Base-by-base conservation (phyloP, 2,888 invertebrate species). In the Cybosia mesomella region DNA sequence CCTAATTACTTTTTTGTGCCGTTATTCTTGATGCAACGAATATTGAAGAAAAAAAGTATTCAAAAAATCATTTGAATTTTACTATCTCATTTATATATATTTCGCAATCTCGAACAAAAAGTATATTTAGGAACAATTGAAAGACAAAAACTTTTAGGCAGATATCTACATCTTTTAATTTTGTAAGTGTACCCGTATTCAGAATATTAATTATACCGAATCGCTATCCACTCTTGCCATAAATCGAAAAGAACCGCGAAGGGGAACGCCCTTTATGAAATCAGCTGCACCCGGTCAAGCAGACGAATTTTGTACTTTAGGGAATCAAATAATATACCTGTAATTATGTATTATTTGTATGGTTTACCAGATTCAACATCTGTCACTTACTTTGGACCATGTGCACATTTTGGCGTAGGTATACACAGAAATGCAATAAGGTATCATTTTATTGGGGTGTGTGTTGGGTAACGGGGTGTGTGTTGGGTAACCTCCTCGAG, bases 191-290 rank as follows among this genome's bases (percentile, higher is more conserved):
- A 49, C 18, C 18, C 9, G 49, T 49, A 49, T 49, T 9, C 9
- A 18, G 7, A 43, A 43, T 2, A 43, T 43, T 15, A 4, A 39
- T 3, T 43, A 43, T 39, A 64, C 34, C 13, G 72, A 72, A 71
- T 67, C 85, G 87, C 86, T 78, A 5, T 43, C 57, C 72, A 79
- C 87, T 86, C 76, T 60, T 87, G 60, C 70, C 85, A 84, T 85
- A 75, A 66, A 74, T 76, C 82, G 80, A 74, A 76, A 77, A 82
- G 83, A 80, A 84, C 82, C 77, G 73, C 84, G 83, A 85, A 91
- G 93, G 92, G 92, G 91, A 93, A 92, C 92, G 93, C 92, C 92
- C 92, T 92, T 90, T 90, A 91, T 89, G 88, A 92, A 92, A 92
- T 91, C 92, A 89, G 89, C 89, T 89, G 88, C 87, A 88, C 84